These are phyloP conservation scores for Montipora capricornis DNA, from an alignment of 64 coral and sea anemone species.

Conservation along the genomic window DNA sequence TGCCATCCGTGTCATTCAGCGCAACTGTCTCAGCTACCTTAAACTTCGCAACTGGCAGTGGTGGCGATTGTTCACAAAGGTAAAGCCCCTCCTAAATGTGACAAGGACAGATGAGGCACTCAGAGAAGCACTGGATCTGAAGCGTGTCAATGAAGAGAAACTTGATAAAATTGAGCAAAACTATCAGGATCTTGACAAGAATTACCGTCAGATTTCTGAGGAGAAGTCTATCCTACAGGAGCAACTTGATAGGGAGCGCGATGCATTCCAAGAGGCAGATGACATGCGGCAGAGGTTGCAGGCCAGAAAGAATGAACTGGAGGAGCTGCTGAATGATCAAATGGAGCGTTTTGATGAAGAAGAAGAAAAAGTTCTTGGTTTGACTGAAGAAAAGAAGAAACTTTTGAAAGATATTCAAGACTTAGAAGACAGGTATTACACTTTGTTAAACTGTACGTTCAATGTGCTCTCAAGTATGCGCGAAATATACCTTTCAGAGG, in stretches of 20 bases:
- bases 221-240: constrained; percentile 88
- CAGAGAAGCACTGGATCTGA: constrained; percentile 78
- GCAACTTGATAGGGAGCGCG: constrained; percentile 87
- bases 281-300: constrained; percentile 81
- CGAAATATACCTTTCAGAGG: too few relatives aligned
- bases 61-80: constrained; percentile 98
- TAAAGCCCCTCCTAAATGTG: constrained; percentile 94
- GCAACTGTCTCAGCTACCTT: constrained; percentile 97
- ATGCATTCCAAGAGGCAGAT: constrained; percentile 86
- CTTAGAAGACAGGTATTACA: constrained; percentile 89
- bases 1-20: constrained; percentile 94
- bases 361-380: constrained; percentile 80
- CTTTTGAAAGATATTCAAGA: constrained; percentile 91
- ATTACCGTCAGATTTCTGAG: constrained; percentile 79
- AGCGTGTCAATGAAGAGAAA: constrained; percentile 74
- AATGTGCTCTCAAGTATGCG: background rate
- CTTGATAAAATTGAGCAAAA: constrained; percentile 85
- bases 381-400: constrained; percentile 91
- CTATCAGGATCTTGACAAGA: constrained; percentile 81
- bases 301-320: constrained; percentile 72
- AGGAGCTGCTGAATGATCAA: constrained; percentile 84
- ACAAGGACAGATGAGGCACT: constrained; percentile 95
- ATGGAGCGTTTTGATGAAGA: constrained; percentile 85
- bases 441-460: background rate
- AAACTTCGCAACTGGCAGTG: constrained; percentile 99